Conservation (phyloP, 2,797 vertebrate genomes). For the Tympanoctomys barrerae region DNA sequence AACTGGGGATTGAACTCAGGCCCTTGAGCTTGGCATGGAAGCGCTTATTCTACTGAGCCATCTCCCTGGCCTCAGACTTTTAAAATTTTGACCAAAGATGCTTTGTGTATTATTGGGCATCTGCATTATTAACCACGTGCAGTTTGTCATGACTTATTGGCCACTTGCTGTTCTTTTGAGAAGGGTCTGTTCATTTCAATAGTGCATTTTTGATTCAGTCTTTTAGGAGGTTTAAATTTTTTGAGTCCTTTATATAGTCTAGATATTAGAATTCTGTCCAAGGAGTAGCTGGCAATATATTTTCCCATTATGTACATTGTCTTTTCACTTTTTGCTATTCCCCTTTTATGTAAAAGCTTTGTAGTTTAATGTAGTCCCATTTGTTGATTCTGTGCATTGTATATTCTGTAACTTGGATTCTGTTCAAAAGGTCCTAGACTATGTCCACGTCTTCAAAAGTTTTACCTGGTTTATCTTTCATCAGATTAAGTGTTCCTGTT, state of each 20-base stretch:
- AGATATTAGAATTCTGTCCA: background rate
- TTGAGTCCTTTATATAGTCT: background rate
- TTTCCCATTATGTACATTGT: background rate
- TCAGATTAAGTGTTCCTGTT: background rate
- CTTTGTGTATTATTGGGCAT: background rate
- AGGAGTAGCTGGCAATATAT: background rate
- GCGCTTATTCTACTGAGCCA: too few species aligned
- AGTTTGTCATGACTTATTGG: background rate
- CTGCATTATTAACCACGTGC: background rate
- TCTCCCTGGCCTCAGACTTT: background rate
- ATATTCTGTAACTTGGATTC: background rate
- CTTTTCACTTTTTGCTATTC: background rate
- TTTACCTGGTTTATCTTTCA: background rate
- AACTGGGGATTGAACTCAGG: too few species aligned
- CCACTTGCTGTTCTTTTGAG: background rate
- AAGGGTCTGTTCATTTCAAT: background rate
- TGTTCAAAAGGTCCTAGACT: background rate
- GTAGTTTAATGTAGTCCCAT: background rate
- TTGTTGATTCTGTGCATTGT: background rate
- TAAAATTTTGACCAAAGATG: background rate
- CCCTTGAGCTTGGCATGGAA: too few species aligned
- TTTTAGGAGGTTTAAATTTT: background rate
- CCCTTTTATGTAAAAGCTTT: background rate
- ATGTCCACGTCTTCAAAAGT: background rate
- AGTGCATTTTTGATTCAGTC: background rate